Conservation (phyloP, 2,888 invertebrate genomes). For the Mactromeris polynyma region DNA sequence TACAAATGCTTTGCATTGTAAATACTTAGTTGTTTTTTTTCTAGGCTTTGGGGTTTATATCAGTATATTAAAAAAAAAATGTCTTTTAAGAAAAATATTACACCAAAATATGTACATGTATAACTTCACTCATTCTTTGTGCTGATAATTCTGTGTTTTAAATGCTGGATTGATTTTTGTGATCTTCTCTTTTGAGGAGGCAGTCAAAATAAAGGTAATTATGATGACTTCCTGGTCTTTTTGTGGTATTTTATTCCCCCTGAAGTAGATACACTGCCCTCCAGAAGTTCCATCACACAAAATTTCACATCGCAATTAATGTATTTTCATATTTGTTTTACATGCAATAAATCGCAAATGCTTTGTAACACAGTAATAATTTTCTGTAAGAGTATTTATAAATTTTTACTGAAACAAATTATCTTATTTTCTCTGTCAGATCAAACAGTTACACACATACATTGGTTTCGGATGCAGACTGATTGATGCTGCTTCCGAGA, state of each 20-base stretch:
- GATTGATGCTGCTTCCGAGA: no score
- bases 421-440: no score
- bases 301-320: no score
- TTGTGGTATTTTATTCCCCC: neutral
- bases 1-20: conserved; percentile 1
- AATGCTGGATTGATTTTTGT: conserved; percentile 20
- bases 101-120: neutral
- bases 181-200: conserved; percentile 15
- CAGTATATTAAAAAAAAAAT: neutral
- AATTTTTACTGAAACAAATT: no score
- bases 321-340: no score
- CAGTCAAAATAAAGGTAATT: conserved; percentile 17
- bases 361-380: no score
- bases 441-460: no score
- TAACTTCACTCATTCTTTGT: conserved; percentile 16
- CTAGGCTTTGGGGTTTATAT: conserved; percentile 15
- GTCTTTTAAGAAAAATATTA: neutral
- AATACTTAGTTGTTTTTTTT: conserved; percentile 18
- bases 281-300: no score
- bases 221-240: neutral
- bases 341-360: no score
- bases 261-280: no score
- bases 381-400: no score
- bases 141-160: conserved; percentile 17
- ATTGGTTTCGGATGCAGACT: no score